Base-by-base conservation (phyloP, 2,113 vertebrate species). In the Anarrhichthys ocellatus region DNA sequence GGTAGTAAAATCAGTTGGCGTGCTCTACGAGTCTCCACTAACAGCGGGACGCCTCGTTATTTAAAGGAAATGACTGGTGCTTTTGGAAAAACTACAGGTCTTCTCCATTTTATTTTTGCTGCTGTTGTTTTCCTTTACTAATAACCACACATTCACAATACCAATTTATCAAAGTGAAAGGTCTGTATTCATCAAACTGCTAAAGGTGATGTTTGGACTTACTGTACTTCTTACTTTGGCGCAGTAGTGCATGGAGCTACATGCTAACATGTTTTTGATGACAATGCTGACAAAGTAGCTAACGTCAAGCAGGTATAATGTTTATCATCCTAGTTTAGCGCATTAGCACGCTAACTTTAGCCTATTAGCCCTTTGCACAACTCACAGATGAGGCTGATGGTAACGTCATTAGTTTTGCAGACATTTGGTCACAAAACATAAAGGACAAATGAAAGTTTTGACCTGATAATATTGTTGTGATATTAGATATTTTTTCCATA, bases 31-130 rank as follows among this genome's bases (percentile, higher is more conserved):
- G 56, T 80, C 54, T 62, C 67, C 14, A 73, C 73, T 71, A 52
- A 67, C 44, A 80, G 74, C 40, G 58, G 44, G 69, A 52, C 8
- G 59, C 24, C 84, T 73, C 2, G 27, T 76, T 81, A 73, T 83
- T 76, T 77, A 73, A 59, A 73, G 44, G 38, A 58, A 38, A 4
- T 65, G 64, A 79, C 40, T 59, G 63, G 15, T 40, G 81, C 17
- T 38, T 73, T 73, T 80, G 36, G 54, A 56, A 54, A 82, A 79
- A 68, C 61, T 54, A 54, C 42, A n/a, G 22, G 9, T n/a, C 9
- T 22, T 10, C 52, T 54, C 9, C 5, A 18, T 56, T 59, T 70
- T n/a, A 2, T 6, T 79, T 10, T 61, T 36, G 34, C 24, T 59
- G 32, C 9, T 58, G 32, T 18, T 65, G 7, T 6, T 58, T 63